phyloP scores from a whole-genome alignment of 2,888 invertebrate genomes.

The Gymnocheta viridis region DNA sequence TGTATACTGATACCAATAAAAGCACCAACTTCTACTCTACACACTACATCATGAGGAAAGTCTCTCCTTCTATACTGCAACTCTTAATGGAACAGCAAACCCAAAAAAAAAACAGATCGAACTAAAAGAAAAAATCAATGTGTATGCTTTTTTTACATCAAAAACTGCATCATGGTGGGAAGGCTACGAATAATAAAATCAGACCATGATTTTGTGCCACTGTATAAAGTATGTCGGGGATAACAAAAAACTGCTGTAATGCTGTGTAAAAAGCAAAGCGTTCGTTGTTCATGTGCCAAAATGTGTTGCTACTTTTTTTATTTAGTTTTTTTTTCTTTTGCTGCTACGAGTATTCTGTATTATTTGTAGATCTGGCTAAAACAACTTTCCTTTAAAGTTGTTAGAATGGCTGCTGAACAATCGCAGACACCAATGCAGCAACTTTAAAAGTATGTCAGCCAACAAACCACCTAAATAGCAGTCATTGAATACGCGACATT shows the following conservation, averaged over 20 bases:
- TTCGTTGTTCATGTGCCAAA: conserved; percentile 65
- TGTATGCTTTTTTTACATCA: not conserved
- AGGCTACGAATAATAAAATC: conserved; percentile 25
- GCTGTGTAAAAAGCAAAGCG: conserved; percentile 48
- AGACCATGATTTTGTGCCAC: conserved; percentile 41
- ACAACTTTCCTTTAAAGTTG: conserved; percentile 60
- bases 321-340: conserved; percentile 7
- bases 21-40: conserved; percentile 1
- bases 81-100: conserved; percentile 25
- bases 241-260: conserved; percentile 30
- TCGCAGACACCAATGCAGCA: conserved; percentile 7
- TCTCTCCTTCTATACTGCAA: conserved; percentile 23
- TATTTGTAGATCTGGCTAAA: conserved; percentile 41
- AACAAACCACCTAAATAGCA: conserved; percentile 48
- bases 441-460: conserved; percentile 62
- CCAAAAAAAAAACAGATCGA: conserved; percentile 1
- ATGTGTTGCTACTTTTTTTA: conserved; percentile 43
- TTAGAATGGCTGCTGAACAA: conserved; percentile 50
- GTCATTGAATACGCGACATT: conserved; percentile 65
- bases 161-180: conserved; percentile 53
- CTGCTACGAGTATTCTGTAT: conserved; percentile 27
- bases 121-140: conserved; percentile 35
- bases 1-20: conserved; percentile 40
- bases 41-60: conserved; percentile 36
- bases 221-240: conserved; percentile 22